phyloP scores from a whole-genome alignment of 1,140 invertebrate genomes.

The Pseudomyrmex pallidus region DNA sequence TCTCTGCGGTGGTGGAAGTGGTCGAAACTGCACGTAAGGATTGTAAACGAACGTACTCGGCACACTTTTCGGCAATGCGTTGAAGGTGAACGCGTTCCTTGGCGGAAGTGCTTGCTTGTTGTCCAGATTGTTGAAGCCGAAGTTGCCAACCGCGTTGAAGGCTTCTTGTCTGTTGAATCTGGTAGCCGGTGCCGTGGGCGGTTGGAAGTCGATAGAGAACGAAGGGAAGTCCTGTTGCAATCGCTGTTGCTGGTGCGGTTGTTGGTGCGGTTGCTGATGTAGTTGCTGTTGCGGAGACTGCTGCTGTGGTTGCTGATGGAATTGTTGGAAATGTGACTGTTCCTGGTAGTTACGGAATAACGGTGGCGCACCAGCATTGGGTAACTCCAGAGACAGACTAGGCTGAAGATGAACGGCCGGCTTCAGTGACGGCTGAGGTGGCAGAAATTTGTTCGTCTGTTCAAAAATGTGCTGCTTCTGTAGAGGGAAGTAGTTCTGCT shows the following conservation, averaged over 20 bases:
- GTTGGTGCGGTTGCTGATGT: constrained; percentile 71
- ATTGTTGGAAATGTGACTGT: constrained; percentile 76
- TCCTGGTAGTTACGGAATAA: constrained; percentile 74
- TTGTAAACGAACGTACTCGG: constrained; percentile 71
- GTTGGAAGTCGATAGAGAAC: constrained; percentile 83
- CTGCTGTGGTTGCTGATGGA: constrained; percentile 75
- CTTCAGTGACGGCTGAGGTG: constrained; percentile 66
- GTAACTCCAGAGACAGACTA: constrained; percentile 81
- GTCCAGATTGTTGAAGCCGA: constrained; percentile 84
- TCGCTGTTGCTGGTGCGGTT: constrained; percentile 76
- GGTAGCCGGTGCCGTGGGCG: constrained; percentile 81
- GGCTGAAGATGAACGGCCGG: constrained; percentile 81
- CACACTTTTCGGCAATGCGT: constrained; percentile 45
- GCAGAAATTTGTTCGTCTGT: constrained; percentile 74
- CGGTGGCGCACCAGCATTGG: constrained; percentile 70
- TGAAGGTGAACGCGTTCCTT: constrained; percentile 73
- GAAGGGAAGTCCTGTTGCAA: constrained; percentile 80
- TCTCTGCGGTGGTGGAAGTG: constrained; percentile 62
- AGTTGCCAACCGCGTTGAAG: constrained; percentile 85
- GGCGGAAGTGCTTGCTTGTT: constrained; percentile 69
- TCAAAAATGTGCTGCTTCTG: constrained; percentile 77
- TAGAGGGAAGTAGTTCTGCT: constrained; percentile 75
- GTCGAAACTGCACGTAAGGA: constrained; percentile 73
- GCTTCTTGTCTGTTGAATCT: constrained; percentile 85
- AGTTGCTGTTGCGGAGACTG: constrained; percentile 74